Conservation (phyloP, 2,888 invertebrate genomes). For the Taphrorychus bicolor region DNA sequence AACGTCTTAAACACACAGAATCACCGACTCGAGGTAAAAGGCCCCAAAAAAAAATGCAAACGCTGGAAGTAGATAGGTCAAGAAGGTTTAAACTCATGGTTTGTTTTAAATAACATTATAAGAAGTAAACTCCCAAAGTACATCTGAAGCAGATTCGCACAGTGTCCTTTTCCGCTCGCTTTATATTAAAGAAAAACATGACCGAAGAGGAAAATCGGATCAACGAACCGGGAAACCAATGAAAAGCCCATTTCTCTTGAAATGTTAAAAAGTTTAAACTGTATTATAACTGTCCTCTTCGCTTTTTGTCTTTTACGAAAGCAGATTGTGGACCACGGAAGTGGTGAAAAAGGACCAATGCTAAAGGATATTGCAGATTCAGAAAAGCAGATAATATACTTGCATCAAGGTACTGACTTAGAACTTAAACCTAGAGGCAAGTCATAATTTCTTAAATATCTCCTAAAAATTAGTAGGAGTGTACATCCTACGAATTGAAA, state of each 20-base stretch:
- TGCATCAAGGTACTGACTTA: no score
- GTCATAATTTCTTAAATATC: no score
- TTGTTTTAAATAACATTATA: background rate
- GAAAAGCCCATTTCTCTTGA: slow-evolving; percentile 27
- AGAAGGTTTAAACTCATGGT: background rate
- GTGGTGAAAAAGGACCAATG: background rate
- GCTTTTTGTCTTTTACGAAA: slow-evolving; percentile 16
- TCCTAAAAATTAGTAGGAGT: no score
- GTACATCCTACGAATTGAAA: no score
- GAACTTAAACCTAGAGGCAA: no score
- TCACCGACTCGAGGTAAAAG: background rate
- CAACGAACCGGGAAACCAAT: slow-evolving; percentile 34
- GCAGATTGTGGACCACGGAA: slow-evolving; percentile 27
- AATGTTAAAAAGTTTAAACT: slow-evolving; percentile 32
- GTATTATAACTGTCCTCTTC: slow-evolving; percentile 35
- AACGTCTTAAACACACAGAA: background rate
- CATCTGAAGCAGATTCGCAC: background rate
- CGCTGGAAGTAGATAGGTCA: background rate
- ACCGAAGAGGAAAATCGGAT: slow-evolving; percentile 21
- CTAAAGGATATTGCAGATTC: background rate
- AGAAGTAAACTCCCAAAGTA: background rate
- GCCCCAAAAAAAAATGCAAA: background rate
- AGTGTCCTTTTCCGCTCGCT: slow-evolving; percentile 8
- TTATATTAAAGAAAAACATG: slow-evolving; percentile 34
- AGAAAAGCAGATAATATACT: no score